Conservation (phyloP, 2,888 invertebrate species). For the Aphidius colemani region DNA sequence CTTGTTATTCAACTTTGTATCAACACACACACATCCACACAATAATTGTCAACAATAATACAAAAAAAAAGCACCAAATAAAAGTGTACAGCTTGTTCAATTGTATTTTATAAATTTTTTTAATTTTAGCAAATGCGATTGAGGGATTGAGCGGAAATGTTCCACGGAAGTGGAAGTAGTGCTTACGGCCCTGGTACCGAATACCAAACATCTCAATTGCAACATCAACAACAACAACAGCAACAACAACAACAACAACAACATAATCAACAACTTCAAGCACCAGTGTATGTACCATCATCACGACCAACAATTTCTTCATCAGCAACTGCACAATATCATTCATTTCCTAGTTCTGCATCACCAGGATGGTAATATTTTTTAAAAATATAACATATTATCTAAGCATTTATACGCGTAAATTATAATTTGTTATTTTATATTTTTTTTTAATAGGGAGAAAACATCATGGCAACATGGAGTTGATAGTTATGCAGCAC, state of each 20-base stretch:
- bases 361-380: slow-evolving; percentile 54
- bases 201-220: slow-evolving; percentile 57
- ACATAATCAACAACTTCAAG: slow-evolving; percentile 58
- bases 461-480: slow-evolving; percentile 59
- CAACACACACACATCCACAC: not conserved
- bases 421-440: not conserved
- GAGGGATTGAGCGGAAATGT: slow-evolving; percentile 48
- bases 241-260: slow-evolving; percentile 49
- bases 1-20: too few species aligned
- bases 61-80: too few species aligned
- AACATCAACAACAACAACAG: slow-evolving; percentile 54
- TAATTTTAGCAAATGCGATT: slow-evolving; percentile 43
- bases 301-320: slow-evolving; percentile 65
- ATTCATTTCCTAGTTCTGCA: slow-evolving; percentile 55
- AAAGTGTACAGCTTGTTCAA: too few species aligned
- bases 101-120: not conserved
- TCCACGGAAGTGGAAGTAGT: slow-evolving; percentile 58
- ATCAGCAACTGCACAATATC: slow-evolving; percentile 62
- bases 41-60: slow-evolving; percentile 1
- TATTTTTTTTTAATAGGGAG: slow-evolving; percentile 50
- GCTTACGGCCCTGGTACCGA: slow-evolving; percentile 58
- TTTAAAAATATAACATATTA: not conserved
- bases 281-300: slow-evolving; percentile 74
- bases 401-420: not conserved
- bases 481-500: slow-evolving; percentile 56